Conservation (phyloP, 1,140 invertebrate genomes). For the Sitophilus oryzae region DNA sequence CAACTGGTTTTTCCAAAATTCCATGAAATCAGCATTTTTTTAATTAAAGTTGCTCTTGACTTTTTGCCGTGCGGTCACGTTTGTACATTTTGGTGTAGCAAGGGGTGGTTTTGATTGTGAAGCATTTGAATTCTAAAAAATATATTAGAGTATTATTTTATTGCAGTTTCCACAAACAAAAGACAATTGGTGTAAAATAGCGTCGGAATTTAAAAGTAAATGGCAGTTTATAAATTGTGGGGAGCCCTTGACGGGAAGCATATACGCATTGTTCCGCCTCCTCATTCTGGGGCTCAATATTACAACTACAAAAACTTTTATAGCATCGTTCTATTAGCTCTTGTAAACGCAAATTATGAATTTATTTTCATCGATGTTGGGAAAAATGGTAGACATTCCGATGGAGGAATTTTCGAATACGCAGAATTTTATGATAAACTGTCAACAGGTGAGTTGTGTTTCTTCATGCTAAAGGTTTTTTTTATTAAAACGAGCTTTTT, state of each 20-base stretch:
- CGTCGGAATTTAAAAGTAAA: not conserved
- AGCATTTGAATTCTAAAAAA: not conserved
- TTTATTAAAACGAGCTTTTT: no score
- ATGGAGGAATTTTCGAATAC: not conserved
- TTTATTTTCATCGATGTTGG: constrained; percentile 6
- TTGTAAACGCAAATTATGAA: constrained; percentile 6
- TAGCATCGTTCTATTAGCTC: not conserved
- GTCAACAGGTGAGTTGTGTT: no score
- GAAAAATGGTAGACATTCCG: not conserved
- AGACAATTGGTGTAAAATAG: constrained; percentile 5
- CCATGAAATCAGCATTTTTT: no score
- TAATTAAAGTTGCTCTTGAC: no score
- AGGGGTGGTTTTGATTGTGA: not conserved
- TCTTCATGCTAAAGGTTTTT: no score
- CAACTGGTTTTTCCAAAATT: no score
- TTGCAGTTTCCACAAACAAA: constrained; percentile 3
- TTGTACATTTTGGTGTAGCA: not conserved
- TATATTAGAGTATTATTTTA: not conserved
- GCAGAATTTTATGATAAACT: constrained; percentile 3
- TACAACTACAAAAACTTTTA: constrained; percentile 6
- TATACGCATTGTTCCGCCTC: no score
- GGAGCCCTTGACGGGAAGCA: not conserved
- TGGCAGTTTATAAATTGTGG: constrained; percentile 6
- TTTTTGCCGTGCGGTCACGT: not conserved
- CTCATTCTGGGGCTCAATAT: not conserved